Percentiles rank a stretch among this genome's conserved stretches.
These are phyloP conservation scores for Macrophya alboannulata DNA, from an alignment of 2,888 invertebrate species.

Conservation along the genomic window DNA sequence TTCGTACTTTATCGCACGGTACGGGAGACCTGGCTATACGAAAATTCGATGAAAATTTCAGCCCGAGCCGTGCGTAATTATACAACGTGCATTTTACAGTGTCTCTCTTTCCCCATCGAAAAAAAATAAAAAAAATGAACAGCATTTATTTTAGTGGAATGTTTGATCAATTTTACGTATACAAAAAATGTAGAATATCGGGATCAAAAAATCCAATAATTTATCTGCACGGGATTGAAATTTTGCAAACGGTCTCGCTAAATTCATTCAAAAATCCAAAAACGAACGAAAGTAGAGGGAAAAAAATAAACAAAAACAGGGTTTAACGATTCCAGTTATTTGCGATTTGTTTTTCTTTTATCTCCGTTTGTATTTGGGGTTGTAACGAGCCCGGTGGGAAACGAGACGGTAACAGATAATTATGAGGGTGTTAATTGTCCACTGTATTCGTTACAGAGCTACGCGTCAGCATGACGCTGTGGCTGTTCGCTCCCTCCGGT, in stretches of 20 bases:
- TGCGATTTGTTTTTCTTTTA: background rate
- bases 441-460: conserved; percentile 8
- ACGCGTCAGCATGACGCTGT: conserved; percentile 36
- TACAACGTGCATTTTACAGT: background rate
- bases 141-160: background rate
- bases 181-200: background rate
- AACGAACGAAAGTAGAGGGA: background rate
- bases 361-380: background rate
- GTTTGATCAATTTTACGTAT: background rate
- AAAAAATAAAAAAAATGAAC: background rate
- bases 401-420: conserved; percentile 42
- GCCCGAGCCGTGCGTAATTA: background rate
- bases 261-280: background rate
- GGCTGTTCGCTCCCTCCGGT: background rate
- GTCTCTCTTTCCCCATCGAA: background rate
- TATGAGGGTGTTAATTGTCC: conserved; percentile 51
- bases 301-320: background rate
- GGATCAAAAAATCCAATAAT: background rate
- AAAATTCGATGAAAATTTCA: conserved; percentile 6
- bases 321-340: background rate
- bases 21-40: too few relatives aligned
- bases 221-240: background rate
- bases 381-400: background rate
- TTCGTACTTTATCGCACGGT: background rate
- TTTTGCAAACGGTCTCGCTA: background rate